Evolutionary conservation across 2,888 invertebrate genomes (phyloP), one percentile per base, ranked within the genome.

Genomic region (Chydorus sphaericus): DNA sequence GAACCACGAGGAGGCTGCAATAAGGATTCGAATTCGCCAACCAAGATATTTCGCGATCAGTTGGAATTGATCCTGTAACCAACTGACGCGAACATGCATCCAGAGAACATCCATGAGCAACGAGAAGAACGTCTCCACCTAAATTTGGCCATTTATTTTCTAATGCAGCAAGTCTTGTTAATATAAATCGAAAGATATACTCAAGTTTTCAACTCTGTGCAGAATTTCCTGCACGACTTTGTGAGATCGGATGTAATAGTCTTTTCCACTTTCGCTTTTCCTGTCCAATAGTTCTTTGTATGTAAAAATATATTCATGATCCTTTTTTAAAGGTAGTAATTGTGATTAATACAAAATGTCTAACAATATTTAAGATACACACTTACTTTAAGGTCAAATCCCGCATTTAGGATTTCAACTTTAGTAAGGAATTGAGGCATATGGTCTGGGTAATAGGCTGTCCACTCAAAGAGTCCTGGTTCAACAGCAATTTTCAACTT

Each of bases 401-500:
- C 88, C 18, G 82, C 81, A 11, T 76, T 75, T 18, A 72, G 71
- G 4, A 91, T 70, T 66, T 92, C 91, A 1, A 77, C 73, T 0
- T 75, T 73, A 1, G 79, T 80, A 78, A 91, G 81, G 79, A 87
- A 92, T 20, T 79, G 77, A 3, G 87, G 88, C 64, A 80, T 71
- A 1, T 81, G 81, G 57, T 83, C 83, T 1, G 79, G 77, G 69
- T 92, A 89, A 92, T 93, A 94, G 30, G 82, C 80, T 66, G 90
- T 77, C 85, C 86, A 94, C 70, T 96, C 96, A 70, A 94, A 96
- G 38, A 96, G 71, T 0, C 88, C 90, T 0, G 92, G 91, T 67
- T 96, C 96, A 16, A 96, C 75, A 63, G 63, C 77, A 78, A 28
- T 91, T 78, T 62, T 80, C 78, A 33, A 83, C 68, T 4, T 80